phyloP scores from a whole-genome alignment of 1,140 invertebrate genomes.

The Dolichoris vasculosae region DNA sequence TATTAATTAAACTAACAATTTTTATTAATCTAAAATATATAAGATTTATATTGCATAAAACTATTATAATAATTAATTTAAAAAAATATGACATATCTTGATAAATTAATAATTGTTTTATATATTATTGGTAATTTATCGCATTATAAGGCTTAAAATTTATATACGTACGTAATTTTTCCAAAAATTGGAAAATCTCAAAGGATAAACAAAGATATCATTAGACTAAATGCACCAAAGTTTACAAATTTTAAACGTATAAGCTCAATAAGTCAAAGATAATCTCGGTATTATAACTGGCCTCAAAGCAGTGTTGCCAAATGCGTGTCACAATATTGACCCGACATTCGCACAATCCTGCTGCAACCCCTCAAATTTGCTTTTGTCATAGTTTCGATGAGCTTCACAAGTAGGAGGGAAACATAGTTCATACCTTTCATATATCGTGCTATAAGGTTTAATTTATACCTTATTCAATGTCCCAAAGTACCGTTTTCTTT shows the following conservation, averaged over 20 bases:
- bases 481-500: constrained; percentile 27
- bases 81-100: too few relatives aligned
- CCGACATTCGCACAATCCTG: neutral
- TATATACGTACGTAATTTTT: too few relatives aligned
- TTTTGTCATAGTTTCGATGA: neutral
- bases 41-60: too few relatives aligned
- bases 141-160: too few relatives aligned
- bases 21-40: too few relatives aligned
- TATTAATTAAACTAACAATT: too few relatives aligned
- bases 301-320: constrained; percentile 15
- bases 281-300: constrained; percentile 49
- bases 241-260: neutral
- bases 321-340: constrained; percentile 61
- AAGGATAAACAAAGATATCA: neutral
- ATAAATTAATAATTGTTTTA: too few relatives aligned
- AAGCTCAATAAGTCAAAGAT: constrained; percentile 29
- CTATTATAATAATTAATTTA: too few relatives aligned
- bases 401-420: constrained; percentile 45
- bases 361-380: neutral
- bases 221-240: neutral
- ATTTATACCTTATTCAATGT: constrained; percentile 28
- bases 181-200: neutral
- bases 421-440: neutral
- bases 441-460: neutral
- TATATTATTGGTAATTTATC: too few relatives aligned